Conservation (phyloP, 1,140 invertebrate genomes). For the Drosophila ambigua region DNA sequence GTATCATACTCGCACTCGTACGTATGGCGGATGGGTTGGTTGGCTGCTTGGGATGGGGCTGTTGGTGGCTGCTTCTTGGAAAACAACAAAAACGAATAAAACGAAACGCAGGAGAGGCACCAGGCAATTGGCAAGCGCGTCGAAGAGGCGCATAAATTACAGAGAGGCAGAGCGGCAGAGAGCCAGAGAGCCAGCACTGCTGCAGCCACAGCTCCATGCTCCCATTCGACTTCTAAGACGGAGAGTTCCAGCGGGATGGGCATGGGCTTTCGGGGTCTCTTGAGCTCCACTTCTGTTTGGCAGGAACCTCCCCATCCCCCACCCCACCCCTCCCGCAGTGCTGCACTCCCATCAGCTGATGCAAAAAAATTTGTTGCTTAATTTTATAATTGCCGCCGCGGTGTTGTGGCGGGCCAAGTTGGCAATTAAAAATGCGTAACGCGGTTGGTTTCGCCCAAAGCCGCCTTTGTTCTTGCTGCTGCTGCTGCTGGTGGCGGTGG, state of each 20-base stretch:
- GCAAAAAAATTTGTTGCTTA: constrained; percentile 61
- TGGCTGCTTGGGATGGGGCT: no score
- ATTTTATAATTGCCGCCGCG: constrained; percentile 70
- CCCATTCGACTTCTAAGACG: neutral
- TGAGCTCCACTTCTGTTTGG: constrained; percentile 16
- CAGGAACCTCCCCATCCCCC: no score
- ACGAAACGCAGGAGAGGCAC: constrained; percentile 23
- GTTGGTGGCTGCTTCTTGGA: constrained; percentile 62
- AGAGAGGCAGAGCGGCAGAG: constrained; percentile 16
- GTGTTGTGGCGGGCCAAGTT: constrained; percentile 40
- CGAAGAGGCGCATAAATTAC: constrained; percentile 79
- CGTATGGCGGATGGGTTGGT: no score
- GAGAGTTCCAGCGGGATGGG: neutral
- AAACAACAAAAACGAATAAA: constrained; percentile 13
- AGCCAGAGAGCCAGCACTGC: neutral
- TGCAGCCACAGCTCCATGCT: neutral
- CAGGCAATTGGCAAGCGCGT: constrained; percentile 77
- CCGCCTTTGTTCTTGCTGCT: constrained; percentile 54
- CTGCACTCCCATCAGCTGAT: constrained; percentile 45
- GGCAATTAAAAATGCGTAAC: constrained; percentile 81
- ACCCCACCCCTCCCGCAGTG: neutral
- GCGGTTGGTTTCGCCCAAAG: constrained; percentile 40
- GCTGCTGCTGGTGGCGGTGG: constrained; percentile 7
- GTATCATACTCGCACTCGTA: no score
- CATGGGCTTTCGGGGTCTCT: constrained; percentile 13